These are phyloP conservation scores for Brachystomella parvula DNA, from an alignment of 1,140 invertebrate genomes.

Conservation along the genomic window DNA sequence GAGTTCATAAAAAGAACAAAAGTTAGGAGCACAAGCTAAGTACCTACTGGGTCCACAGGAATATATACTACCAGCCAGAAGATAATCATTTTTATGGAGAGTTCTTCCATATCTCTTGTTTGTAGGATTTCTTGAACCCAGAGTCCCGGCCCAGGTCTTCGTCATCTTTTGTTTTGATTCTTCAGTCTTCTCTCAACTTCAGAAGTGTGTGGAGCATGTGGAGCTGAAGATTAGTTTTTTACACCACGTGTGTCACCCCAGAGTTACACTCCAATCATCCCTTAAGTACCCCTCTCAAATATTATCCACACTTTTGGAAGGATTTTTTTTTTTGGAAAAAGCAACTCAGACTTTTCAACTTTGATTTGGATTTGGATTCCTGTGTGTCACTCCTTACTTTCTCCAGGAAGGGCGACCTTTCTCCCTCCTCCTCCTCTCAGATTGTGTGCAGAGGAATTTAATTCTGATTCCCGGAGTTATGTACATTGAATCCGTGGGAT, in stretches of 20 bases:
- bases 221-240: conserved; percentile 10
- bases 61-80: neutral
- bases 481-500: conserved; percentile 37
- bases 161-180: conserved; percentile 17
- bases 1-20: neutral
- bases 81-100: neutral
- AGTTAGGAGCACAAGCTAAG: neutral
- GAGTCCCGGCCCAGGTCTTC: neutral
- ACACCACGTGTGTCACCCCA: conserved; percentile 26
- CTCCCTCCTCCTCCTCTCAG: too few relatives aligned
- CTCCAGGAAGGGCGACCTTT: neutral
- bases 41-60: neutral
- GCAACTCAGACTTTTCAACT: too few relatives aligned
- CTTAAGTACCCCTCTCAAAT: neutral
- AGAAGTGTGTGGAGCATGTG: conserved; percentile 37
- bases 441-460: too few relatives aligned
- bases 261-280: neutral
- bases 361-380: too few relatives aligned
- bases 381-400: neutral
- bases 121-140: neutral
- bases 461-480: conserved; percentile 29
- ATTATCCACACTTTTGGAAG: too few relatives aligned
- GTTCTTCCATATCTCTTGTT: neutral
- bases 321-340: too few relatives aligned
- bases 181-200: conserved; percentile 2